These are phyloP conservation scores for Poeciliopsis turrubarensis DNA, from an alignment of 2,113 vertebrate species.

Conservation along the genomic window DNA sequence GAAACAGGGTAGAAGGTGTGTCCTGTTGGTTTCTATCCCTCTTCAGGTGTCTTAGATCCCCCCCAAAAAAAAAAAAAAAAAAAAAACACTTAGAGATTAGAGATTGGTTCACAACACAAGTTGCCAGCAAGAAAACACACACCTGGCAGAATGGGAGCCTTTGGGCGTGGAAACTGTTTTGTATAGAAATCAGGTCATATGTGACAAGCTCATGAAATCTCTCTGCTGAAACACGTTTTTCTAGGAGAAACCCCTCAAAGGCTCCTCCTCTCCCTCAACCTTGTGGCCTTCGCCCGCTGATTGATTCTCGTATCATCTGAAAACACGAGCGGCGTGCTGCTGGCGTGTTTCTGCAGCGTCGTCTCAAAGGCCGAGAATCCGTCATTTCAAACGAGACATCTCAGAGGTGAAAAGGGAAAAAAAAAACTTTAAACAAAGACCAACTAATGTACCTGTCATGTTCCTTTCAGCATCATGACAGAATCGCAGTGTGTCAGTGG, in stretches of 20 bases:
- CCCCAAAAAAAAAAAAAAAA: background rate
- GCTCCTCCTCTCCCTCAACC: constrained; percentile 34
- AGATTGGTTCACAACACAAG: constrained; percentile 28
- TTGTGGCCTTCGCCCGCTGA: constrained; percentile 41
- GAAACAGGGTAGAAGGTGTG: constrained; percentile 26
- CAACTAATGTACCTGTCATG: constrained; percentile 3
- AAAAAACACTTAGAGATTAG: constrained; percentile 46
- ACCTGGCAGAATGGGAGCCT: constrained; percentile 44
- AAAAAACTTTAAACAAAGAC: background rate
- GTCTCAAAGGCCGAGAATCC: constrained; percentile 6
- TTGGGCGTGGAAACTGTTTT: constrained; percentile 55
- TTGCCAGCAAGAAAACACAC: constrained; percentile 28
- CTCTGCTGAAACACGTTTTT: constrained; percentile 43
- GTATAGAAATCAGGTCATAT: constrained; percentile 55
- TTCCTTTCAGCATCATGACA: background rate
- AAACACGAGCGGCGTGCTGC: constrained; percentile 29
- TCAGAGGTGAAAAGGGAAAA: background rate
- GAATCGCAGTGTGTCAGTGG: background rate
- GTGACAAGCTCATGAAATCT: constrained; percentile 58
- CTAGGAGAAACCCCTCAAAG: constrained; percentile 25
- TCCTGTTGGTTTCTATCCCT: constrained; percentile 33
- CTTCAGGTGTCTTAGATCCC: constrained; percentile 17
- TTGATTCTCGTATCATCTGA: constrained; percentile 48
- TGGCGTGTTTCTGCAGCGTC: constrained; percentile 30
- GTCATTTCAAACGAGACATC: constrained; percentile 6